phyloP scores from a whole-genome alignment of 2,888 invertebrate genomes.

The Globia sparganii region DNA sequence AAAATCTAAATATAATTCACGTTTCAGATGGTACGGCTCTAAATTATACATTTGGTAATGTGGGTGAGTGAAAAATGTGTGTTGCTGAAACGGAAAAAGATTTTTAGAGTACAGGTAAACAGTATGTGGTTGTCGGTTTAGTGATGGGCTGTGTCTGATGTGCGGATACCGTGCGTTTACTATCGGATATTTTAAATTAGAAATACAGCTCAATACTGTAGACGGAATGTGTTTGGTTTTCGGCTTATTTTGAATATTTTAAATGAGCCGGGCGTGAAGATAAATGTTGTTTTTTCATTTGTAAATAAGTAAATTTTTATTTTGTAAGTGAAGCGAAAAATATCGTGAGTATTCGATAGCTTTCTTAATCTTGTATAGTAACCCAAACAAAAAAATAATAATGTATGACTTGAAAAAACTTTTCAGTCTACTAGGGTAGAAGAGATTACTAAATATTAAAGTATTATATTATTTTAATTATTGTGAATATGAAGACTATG shows the following conservation, averaged over 20 bases:
- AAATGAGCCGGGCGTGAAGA: no score
- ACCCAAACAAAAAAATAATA: no score
- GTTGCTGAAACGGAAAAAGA: constrained; percentile 37
- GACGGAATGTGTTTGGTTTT: neutral
- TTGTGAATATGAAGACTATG: no score
- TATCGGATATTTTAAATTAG: constrained; percentile 1
- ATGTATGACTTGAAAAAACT: neutral
- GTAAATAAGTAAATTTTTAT: no score
- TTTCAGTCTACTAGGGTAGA: neutral
- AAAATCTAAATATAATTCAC: constrained; percentile 57
- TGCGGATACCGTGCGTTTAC: neutral
- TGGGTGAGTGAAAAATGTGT: constrained; percentile 42
- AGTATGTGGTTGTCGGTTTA: constrained; percentile 17
- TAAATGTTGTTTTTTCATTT: no score
- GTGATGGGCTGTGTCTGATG: constrained; percentile 29
- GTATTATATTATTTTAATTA: no score
- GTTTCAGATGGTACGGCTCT: constrained; percentile 27
- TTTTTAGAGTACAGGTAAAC: constrained; percentile 41
- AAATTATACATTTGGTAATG: constrained; percentile 56
- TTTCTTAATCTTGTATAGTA: no score
- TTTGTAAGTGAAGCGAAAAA: no score
- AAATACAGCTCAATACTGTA: neutral
- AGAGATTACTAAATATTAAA: neutral
- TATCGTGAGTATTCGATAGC: neutral
- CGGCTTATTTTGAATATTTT: neutral